phyloP scores from a whole-genome alignment of 2,797 vertebrate species.

The Scolopax rusticola region DNA sequence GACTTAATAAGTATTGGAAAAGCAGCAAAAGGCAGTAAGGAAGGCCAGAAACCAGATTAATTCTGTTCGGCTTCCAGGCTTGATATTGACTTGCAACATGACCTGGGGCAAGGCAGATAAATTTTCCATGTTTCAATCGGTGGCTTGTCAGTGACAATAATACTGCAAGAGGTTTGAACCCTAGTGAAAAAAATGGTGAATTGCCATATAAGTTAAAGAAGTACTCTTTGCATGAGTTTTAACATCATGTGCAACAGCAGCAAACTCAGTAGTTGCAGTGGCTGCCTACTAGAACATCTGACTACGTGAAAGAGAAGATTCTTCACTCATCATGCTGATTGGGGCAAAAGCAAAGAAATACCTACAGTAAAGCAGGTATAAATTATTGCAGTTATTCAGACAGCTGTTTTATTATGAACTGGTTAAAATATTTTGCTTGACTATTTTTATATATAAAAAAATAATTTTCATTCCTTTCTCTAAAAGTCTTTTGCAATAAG shows the following conservation, averaged over 20 bases:
- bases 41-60: background rate
- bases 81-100: background rate
- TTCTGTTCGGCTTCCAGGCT: background rate
- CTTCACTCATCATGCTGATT: background rate
- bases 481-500: background rate
- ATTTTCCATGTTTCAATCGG: background rate
- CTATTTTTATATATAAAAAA: background rate
- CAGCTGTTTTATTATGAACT: background rate
- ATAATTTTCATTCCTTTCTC: background rate
- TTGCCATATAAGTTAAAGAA: background rate
- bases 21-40: background rate
- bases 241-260: background rate
- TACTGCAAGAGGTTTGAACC: background rate
- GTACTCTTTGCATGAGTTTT: background rate
- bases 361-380: background rate
- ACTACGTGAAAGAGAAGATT: background rate
- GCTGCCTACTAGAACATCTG: background rate
- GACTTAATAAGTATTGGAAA: background rate
- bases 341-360: background rate
- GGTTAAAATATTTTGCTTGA: background rate
- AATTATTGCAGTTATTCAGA: background rate
- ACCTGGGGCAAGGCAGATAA: background rate
- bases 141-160: background rate
- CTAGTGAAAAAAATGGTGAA: background rate
- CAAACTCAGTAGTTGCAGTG: background rate